These are phyloP conservation scores for Cavia aperea DNA, from an alignment of 2,113 vertebrate species.

Conservation along the genomic window DNA sequence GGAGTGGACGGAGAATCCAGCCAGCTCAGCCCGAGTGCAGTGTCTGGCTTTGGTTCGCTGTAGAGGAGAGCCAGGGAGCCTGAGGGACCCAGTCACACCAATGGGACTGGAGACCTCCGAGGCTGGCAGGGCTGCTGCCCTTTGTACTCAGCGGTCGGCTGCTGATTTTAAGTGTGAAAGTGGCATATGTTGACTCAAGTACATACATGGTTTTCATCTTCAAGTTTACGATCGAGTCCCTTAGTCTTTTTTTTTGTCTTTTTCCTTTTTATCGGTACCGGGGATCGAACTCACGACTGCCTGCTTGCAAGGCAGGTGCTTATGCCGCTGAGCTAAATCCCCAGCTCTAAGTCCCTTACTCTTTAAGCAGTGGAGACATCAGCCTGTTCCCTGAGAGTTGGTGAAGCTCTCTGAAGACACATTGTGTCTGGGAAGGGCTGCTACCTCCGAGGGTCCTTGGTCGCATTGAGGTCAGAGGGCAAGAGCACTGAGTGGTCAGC, in stretches of 20 bases:
- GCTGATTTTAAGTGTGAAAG: constrained; percentile 1
- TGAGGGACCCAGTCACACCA: neutral
- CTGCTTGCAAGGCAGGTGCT: too few relatives aligned
- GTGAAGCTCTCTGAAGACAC: neutral
- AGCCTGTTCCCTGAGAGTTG: neutral
- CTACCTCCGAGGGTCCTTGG: neutral
- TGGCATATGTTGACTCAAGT: neutral
- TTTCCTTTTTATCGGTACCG: too few relatives aligned
- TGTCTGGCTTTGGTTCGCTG: neutral
- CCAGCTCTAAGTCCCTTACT: neutral
- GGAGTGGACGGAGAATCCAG: neutral
- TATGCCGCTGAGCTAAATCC: too few relatives aligned
- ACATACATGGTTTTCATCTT: neutral
- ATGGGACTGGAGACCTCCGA: neutral
- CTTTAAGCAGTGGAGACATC: neutral
- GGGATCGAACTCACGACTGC: too few relatives aligned
- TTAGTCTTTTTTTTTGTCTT: neutral
- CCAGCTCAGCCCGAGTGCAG: neutral
- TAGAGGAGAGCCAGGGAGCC: neutral
- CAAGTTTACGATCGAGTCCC: neutral
- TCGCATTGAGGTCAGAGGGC: neutral
- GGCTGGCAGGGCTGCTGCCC: neutral
- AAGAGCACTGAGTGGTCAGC: neutral
- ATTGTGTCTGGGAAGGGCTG: neutral
- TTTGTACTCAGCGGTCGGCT: neutral